These are phyloP conservation scores for Thalassoma bifasciatum DNA, from an alignment of 2,113 vertebrate species.

Conservation along the genomic window DNA sequence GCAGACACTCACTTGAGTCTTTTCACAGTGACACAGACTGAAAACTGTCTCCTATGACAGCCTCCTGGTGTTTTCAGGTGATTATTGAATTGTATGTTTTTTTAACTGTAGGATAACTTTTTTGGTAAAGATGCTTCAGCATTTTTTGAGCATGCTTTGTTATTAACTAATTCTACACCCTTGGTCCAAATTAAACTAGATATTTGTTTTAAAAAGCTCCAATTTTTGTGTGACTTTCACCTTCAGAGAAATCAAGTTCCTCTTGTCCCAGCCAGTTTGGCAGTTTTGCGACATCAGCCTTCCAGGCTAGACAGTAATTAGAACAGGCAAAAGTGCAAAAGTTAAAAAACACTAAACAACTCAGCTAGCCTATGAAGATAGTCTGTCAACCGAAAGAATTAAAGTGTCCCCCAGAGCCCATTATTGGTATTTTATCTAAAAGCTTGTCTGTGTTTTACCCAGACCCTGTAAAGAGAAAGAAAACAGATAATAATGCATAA, in stretches of 20 bases:
- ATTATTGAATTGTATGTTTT: too few species aligned
- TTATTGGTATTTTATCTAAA: slow-evolving; percentile 11
- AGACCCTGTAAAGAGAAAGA: neutral
- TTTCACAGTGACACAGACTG: too few species aligned
- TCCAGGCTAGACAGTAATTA: slow-evolving; percentile 28
- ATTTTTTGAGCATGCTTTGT: too few species aligned
- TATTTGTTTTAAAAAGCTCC: too few species aligned
- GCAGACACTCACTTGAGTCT: too few species aligned
- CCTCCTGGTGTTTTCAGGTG: too few species aligned
- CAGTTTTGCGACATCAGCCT: slow-evolving; percentile 7
- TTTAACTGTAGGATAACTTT: too few species aligned
- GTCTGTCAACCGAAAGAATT: slow-evolving; percentile 29
- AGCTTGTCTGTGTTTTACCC: neutral
- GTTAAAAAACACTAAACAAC: slow-evolving; percentile 34
- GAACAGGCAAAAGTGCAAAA: slow-evolving; percentile 16
- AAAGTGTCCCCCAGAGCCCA: slow-evolving; percentile 9
- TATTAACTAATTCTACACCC: too few species aligned
- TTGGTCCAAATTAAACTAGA: too few species aligned
- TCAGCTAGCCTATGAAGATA: slow-evolving; percentile 2
- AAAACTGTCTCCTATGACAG: too few species aligned
- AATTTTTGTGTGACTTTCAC: neutral
- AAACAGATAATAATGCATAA: neutral
- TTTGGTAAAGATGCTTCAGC: too few species aligned
- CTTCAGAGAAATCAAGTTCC: neutral
- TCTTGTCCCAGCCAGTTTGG: slow-evolving; percentile 14